Base-by-base conservation (phyloP, 2,113 vertebrate genomes). In the Pitta sordida region DNA sequence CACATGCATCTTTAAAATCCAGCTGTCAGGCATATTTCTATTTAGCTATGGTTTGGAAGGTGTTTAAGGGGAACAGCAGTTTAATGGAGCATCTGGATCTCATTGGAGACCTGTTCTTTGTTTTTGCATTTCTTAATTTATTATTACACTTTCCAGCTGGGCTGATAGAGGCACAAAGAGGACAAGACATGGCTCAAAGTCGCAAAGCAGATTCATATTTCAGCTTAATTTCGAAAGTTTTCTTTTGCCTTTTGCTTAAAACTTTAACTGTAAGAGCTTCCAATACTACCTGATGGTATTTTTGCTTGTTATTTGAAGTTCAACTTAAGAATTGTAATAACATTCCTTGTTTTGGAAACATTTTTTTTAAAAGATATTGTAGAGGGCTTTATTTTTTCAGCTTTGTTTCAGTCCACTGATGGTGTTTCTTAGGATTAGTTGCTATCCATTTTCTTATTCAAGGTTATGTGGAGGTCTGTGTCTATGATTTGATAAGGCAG, bases 51-150 rank as follows among this genome's bases (percentile, higher is more conserved):
- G 51, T n/a, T 86, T 94, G 85, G 77, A 86, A 93, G 83, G 85
- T 95, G 64, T 90, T 93, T 93, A 64, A 76, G 92, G 59, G 69
- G 70, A 84, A 83, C n/a, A 6, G 44, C 44, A 77, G 26, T 79
- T 94, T 85, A 91, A 79, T 20, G 75, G 46, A 88, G 71, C 83
- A 94, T 94, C 90, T 97, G 88, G 88, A 85, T 93, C 70, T 94
- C 53, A 67, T 76, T 90, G 75, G 86, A 87, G 88, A 67, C 44
- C 51, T 86, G 56, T 12, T 22, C 82, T 85, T 82, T 88, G 53
- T 6, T 88, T 94, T 58, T 85, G 37, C 63, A 59, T 68, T 83
- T 71, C 78, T 94, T 77, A 85, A 90, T 84, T 84, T 94, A 74
- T 77, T 81, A 46, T 71, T 86, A 44, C 6, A 11, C 74, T 77